These are phyloP conservation scores for Tetramorium bicarinatum DNA, from an alignment of 2,888 invertebrate species.

Conservation along the genomic window DNA sequence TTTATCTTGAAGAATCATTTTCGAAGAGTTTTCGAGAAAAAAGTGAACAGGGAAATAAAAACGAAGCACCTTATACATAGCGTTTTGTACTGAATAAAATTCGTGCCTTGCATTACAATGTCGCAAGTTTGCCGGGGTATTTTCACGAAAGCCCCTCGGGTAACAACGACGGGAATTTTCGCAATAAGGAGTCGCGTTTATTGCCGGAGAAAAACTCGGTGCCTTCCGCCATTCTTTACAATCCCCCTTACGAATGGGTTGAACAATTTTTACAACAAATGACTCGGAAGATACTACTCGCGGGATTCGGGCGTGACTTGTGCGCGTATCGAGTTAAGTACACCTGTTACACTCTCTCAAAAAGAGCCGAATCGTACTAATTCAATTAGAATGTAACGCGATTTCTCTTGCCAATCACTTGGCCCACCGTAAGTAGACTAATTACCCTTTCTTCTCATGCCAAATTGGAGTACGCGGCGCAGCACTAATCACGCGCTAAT, in stretches of 20 bases:
- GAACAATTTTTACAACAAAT: slow-evolving; percentile 25
- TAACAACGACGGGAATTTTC: slow-evolving; percentile 40
- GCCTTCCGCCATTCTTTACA: slow-evolving; percentile 15
- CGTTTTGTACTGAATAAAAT: slow-evolving; percentile 48
- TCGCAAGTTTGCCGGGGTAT: slow-evolving; percentile 12
- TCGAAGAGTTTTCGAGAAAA: background rate
- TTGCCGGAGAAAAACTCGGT: slow-evolving; percentile 28
- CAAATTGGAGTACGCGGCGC: slow-evolving; percentile 1
- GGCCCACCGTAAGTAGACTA: slow-evolving; percentile 61
- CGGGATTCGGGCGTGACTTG: background rate
- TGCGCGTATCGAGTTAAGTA: slow-evolving; percentile 29
- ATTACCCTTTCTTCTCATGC: slow-evolving; percentile 63
- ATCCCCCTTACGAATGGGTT: slow-evolving; percentile 16
- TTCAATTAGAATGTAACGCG: slow-evolving; percentile 60
- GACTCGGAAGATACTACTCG: background rate
- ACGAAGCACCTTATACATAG: background rate
- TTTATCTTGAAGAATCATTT: background rate
- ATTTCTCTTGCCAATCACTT: slow-evolving; percentile 65
- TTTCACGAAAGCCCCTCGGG: slow-evolving; percentile 32
- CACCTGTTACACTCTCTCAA: slow-evolving; percentile 59
- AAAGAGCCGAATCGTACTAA: slow-evolving; percentile 60
- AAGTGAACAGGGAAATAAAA: slow-evolving; percentile 3
- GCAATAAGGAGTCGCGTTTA: slow-evolving; percentile 50
- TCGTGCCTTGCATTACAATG: slow-evolving; percentile 9
- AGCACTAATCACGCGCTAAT: slow-evolving; percentile 55